A percentile compares a stretch with the other conserved stretches of the same genome.
Conservation (phyloP, 2,888 invertebrate genomes). For the Hyposoter didymator region DNA sequence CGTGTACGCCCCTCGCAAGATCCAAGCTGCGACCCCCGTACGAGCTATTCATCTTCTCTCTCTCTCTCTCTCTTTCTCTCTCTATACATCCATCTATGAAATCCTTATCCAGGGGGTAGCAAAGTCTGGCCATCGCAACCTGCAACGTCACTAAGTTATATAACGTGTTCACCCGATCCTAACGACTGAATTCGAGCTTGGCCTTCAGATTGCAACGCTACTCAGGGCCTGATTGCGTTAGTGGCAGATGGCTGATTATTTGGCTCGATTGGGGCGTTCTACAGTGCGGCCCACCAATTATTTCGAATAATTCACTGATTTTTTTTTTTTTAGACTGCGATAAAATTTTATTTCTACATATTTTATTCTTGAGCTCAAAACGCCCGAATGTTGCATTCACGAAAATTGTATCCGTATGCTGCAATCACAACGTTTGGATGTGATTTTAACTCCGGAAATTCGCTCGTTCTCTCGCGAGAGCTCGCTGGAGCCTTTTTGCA, state of each 20-base stretch:
- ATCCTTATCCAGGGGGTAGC: constrained; percentile 14
- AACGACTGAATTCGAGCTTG: constrained; percentile 13
- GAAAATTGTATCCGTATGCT: not conserved
- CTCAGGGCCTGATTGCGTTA: not conserved
- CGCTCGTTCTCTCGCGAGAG: constrained; percentile 7
- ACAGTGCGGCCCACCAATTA: not conserved
- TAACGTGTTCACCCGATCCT: constrained; percentile 2
- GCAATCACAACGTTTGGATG: constrained; percentile 5
- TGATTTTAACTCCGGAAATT: constrained; percentile 27
- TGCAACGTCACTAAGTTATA: constrained; percentile 1
- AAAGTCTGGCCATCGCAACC: not conserved
- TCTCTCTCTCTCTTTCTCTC: not conserved
- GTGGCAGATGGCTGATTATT: not conserved
- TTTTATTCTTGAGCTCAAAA: not conserved
- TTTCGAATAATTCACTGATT: not conserved
- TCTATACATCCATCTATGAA: not conserved
- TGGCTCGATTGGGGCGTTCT: not conserved
- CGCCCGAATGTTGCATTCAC: not conserved
- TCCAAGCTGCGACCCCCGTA: not conserved
- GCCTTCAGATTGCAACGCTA: constrained; percentile 5
- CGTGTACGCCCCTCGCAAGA: constrained; percentile 17
- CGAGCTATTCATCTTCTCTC: constrained; percentile 34
- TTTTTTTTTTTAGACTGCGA: not conserved
- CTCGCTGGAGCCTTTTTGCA: not conserved
- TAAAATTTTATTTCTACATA: not conserved